These are phyloP conservation scores for Serilophus lunatus DNA, from an alignment of 2,113 vertebrate species.

Conservation along the genomic window DNA sequence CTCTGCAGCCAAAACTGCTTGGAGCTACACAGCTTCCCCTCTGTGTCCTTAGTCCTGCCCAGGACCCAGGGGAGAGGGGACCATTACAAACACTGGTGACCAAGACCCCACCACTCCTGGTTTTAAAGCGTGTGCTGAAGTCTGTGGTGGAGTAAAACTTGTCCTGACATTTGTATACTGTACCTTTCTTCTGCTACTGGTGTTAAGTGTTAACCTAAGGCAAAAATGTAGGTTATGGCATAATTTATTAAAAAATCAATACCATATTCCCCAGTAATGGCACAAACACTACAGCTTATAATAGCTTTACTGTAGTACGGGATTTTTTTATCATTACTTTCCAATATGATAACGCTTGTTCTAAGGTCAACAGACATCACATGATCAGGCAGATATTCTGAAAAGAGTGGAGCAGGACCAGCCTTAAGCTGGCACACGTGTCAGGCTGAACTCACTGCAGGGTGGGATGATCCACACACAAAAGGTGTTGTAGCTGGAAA, in stretches of 20 bases:
- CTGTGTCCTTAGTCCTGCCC: neutral
- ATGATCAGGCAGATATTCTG: neutral
- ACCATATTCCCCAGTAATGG: slow-evolving; percentile 62
- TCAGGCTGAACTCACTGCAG: accelerated
- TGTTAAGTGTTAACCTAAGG: slow-evolving; percentile 55
- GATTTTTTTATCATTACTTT: slow-evolving; percentile 60
- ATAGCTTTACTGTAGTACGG: slow-evolving; percentile 44
- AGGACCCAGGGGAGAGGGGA: neutral
- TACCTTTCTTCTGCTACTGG: slow-evolving; percentile 8
- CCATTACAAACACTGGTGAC: accelerated
- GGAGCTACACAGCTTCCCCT: neutral
- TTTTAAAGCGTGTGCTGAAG: neutral
- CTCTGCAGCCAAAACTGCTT: accelerated
- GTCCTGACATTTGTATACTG: neutral
- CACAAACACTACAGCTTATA: slow-evolving; percentile 58
- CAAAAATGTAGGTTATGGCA: slow-evolving; percentile 56
- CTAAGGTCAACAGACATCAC: slow-evolving; percentile 57
- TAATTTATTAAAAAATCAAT: slow-evolving; percentile 68
- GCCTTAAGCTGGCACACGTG: neutral
- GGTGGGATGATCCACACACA: accelerated
- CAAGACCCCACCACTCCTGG: neutral
- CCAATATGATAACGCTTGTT: slow-evolving; percentile 56
- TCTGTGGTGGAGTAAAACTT: neutral
- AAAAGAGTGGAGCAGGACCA: neutral
- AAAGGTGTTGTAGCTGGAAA: accelerated